phyloP scores from a whole-genome alignment of 2,113 vertebrate genomes.

The Aegithalos caudatus region DNA sequence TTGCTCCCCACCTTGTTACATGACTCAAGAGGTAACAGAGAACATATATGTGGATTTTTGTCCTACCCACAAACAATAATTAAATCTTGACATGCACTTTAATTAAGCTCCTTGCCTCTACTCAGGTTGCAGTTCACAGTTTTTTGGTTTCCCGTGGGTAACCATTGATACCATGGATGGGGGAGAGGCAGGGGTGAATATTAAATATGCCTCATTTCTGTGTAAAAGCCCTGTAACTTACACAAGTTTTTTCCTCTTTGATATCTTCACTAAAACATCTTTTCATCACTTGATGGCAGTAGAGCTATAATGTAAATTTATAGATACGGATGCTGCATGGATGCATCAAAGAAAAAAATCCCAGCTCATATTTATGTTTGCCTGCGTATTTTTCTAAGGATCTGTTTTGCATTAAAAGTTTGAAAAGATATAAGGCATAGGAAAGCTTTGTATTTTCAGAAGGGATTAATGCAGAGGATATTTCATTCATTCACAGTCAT shows the following conservation, averaged over 20 bases:
- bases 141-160: not conserved
- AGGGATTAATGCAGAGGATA: slow-evolving; percentile 65
- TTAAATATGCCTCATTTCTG: not conserved
- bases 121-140: not conserved
- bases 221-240: not conserved
- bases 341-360: slow-evolving; percentile 22
- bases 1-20: rapidly evolving
- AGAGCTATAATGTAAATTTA: slow-evolving; percentile 76
- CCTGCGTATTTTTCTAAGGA: slow-evolving; percentile 59
- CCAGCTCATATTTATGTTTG: slow-evolving; percentile 66
- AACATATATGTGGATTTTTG: not conserved
- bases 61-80: not conserved
- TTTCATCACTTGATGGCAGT: slow-evolving; percentile 77
- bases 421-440: slow-evolving; percentile 67
- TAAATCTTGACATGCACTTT: not conserved
- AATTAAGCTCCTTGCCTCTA: not conserved
- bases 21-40: not conserved
- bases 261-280: slow-evolving; percentile 60
- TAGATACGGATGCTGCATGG: slow-evolving; percentile 46
- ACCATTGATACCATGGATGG: not conserved
- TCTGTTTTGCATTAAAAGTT: slow-evolving; percentile 72
- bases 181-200: not conserved
- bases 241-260: not conserved
- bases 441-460: slow-evolving; percentile 70
- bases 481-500: slow-evolving; percentile 48